Percentiles rank a stretch among this genome's conserved stretches.
These are phyloP conservation scores for Tyrannus savana DNA, from an alignment of 2,113 vertebrate species.

Conservation along the genomic window DNA sequence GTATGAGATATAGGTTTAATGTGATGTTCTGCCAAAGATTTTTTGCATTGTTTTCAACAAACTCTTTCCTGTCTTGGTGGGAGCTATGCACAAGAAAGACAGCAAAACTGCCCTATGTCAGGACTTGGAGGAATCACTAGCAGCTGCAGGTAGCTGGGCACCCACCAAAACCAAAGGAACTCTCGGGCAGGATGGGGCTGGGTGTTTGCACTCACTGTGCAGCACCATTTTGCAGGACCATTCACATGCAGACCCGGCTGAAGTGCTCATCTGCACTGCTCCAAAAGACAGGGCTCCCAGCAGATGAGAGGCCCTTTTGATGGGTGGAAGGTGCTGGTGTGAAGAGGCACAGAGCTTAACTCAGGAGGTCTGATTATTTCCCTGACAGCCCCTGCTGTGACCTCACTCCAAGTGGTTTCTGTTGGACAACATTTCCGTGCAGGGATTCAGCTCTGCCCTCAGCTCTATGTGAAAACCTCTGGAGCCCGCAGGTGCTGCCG, in stretches of 20 bases:
- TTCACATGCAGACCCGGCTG: rapidly evolving
- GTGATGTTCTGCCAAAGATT: neutral
- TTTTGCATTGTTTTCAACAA: neutral
- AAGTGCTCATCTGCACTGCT: neutral
- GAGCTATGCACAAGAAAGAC: neutral
- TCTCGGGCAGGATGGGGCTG: neutral
- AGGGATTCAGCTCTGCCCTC: neutral
- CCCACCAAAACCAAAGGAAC: neutral
- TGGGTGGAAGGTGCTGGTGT: neutral
- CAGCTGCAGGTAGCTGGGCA: neutral
- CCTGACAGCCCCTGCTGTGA: rapidly evolving
- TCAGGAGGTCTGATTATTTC: neutral
- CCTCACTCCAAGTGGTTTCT: rapidly evolving
- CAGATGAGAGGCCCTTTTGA: neutral
- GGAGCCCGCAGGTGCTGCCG: neutral
- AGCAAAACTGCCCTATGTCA: neutral
- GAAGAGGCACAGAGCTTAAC: neutral
- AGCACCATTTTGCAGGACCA: neutral
- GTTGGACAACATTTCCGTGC: neutral
- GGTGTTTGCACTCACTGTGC: neutral
- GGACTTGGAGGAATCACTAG: neutral
- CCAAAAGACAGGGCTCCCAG: neutral
- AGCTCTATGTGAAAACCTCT: rapidly evolving
- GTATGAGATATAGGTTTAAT: neutral
- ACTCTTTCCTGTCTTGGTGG: neutral